Evolutionary conservation across 2,113 vertebrate species (phyloP).

Genomic region (Sitta europaea): DNA sequence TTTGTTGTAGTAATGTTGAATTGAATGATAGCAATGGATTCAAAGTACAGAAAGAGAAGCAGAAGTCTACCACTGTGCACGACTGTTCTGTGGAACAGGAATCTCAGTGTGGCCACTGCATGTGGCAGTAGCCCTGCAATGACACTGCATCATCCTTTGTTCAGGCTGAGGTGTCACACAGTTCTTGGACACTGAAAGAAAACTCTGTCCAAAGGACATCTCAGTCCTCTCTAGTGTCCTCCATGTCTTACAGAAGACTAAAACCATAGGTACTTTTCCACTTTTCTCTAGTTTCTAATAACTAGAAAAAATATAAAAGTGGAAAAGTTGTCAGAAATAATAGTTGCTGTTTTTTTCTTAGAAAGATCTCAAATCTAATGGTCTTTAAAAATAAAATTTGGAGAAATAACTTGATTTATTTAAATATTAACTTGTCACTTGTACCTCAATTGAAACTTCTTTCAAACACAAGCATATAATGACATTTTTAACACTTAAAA

Average conservation of each 20-base stretch:
- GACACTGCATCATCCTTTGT: too few relatives aligned
- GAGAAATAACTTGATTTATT: neutral
- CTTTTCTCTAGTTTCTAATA: neutral
- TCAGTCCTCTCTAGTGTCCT: neutral
- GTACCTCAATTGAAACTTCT: neutral
- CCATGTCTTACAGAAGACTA: neutral
- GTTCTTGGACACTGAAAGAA: neutral
- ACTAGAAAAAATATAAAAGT: neutral
- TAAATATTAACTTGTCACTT: neutral
- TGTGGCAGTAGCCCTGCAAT: neutral
- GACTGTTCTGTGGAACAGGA: neutral
- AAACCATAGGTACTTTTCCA: neutral
- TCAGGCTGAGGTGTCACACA: neutral
- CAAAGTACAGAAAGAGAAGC: neutral
- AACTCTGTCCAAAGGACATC: neutral
- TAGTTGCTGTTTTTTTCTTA: neutral
- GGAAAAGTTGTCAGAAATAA: neutral
- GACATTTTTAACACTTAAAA: neutral
- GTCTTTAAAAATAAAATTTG: neutral
- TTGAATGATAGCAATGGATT: neutral
- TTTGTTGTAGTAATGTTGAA: neutral
- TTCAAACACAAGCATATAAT: neutral
- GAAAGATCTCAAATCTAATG: neutral
- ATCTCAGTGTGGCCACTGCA: neutral
- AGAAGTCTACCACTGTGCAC: neutral